A percentile compares a stretch with the other conserved stretches of the same genome.
Evolutionary conservation across 2,888 invertebrate genomes (phyloP).

Genomic region (Lithosia quadra): DNA sequence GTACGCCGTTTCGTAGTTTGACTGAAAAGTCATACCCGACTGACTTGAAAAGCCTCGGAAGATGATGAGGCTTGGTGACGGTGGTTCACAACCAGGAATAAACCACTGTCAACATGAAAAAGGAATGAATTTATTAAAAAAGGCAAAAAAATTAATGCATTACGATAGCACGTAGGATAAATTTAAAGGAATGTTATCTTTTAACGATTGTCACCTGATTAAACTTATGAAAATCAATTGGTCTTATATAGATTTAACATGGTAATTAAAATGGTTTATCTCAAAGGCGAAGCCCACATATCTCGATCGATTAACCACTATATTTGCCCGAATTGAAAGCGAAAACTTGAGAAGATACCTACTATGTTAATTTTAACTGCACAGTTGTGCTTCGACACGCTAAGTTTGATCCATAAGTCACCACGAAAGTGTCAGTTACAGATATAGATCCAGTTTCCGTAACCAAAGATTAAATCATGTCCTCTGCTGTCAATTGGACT

Average conservation of each 20-base stretch:
- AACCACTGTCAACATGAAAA: too few relatives aligned
- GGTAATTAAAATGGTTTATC: constrained; percentile 14
- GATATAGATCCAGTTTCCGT: constrained; percentile 34
- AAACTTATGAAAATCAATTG: not conserved
- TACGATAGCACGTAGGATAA: not conserved
- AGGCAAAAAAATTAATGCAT: not conserved
- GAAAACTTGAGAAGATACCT: constrained; percentile 22
- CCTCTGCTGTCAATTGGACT: constrained; percentile 31
- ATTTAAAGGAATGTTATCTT: constrained; percentile 4
- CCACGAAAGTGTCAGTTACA: constrained; percentile 35
- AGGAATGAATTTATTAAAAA: not conserved
- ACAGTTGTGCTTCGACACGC: constrained; percentile 32
- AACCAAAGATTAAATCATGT: constrained; percentile 29
- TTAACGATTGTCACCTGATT: not conserved
- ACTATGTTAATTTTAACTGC: constrained; percentile 18
- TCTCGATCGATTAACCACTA: constrained; percentile 14
- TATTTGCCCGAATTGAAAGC: constrained; percentile 17
- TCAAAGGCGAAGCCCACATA: constrained; percentile 4
- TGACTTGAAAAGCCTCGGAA: too few relatives aligned
- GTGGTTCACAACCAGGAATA: not conserved
- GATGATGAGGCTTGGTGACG: too few relatives aligned
- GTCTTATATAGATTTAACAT: constrained; percentile 8
- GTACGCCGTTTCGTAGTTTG: too few relatives aligned
- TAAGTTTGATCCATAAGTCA: constrained; percentile 37
- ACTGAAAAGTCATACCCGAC: too few relatives aligned